Percentiles rank a stretch among this genome's conserved stretches.
These are phyloP conservation scores for Mus spicilegus DNA, from an alignment of 2,113 vertebrate genomes.

Conservation along the genomic window DNA sequence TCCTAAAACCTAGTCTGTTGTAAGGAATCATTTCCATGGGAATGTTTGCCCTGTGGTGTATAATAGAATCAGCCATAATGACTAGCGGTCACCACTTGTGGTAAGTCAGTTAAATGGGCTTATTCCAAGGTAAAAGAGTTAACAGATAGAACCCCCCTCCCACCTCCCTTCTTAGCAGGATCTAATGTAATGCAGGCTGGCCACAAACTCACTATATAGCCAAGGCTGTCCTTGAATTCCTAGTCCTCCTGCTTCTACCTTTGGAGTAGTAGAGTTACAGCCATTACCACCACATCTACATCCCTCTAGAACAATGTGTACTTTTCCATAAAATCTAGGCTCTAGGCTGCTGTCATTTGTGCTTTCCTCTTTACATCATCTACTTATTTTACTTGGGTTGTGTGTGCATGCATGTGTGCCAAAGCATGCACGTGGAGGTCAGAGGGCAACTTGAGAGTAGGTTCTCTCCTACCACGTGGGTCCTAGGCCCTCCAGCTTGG, in stretches of 20 bases:
- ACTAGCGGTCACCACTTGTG: not conserved
- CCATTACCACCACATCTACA: not conserved
- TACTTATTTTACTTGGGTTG: not conserved
- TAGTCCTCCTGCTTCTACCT: not conserved
- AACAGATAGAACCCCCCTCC: not conserved
- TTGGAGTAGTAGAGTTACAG: not conserved
- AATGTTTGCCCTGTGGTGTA: not conserved
- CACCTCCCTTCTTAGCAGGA: no score
- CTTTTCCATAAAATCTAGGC: not conserved
- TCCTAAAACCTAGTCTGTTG: not conserved
- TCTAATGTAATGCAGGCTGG: not conserved
- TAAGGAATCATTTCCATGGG: not conserved
- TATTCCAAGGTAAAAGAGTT: not conserved
- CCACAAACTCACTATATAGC: not conserved
- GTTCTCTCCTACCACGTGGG: not conserved
- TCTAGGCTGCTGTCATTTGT: not conserved
- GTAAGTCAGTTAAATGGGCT: not conserved
- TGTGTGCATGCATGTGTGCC: not conserved
- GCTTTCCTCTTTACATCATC: not conserved
- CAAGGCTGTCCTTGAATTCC: not conserved
- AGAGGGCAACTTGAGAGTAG: not conserved
- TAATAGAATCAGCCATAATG: not conserved
- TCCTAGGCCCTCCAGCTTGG: not conserved
- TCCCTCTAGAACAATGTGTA: not conserved
- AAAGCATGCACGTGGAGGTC: not conserved